A percentile compares a stretch with the other conserved stretches of the same genome.
These are phyloP conservation scores for Platyrinchus mystaceus DNA, from an alignment of 2,797 vertebrate species.

Conservation along the genomic window DNA sequence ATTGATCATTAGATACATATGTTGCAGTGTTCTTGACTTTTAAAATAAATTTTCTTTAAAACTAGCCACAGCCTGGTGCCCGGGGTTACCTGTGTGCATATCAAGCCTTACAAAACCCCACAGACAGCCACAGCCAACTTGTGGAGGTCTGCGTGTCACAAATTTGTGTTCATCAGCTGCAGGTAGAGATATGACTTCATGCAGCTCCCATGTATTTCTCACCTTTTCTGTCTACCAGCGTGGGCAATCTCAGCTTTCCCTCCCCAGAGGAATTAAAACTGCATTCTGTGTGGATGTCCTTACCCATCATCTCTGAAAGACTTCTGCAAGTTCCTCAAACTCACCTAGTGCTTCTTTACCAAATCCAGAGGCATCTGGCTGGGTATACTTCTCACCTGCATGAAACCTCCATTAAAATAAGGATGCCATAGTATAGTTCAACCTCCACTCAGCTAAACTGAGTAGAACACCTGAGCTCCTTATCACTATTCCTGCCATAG, in stretches of 20 bases:
- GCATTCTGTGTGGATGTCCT: neutral
- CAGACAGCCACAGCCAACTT: neutral
- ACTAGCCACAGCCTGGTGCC: neutral
- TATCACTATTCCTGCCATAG: neutral
- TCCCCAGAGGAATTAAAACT: neutral
- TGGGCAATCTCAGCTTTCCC: neutral
- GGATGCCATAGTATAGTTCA: neutral
- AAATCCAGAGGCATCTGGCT: neutral
- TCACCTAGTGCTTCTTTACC: neutral
- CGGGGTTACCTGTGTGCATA: neutral
- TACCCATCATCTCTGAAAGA: neutral
- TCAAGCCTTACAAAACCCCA: neutral
- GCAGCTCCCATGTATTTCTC: neutral
- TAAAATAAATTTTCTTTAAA: neutral
- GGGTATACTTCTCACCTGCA: neutral
- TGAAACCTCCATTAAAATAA: neutral
- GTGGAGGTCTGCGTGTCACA: neutral
- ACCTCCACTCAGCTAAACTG: neutral
- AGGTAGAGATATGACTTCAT: neutral
- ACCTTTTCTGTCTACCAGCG: fast-evolving
- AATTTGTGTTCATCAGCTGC: neutral
- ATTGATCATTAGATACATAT: neutral
- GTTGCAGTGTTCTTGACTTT: neutral
- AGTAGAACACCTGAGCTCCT: neutral
- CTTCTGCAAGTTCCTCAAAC: neutral